Evolutionary conservation across 2,888 invertebrate species (phyloP).

Genomic region (Reticulitermes lucifugus): DNA sequence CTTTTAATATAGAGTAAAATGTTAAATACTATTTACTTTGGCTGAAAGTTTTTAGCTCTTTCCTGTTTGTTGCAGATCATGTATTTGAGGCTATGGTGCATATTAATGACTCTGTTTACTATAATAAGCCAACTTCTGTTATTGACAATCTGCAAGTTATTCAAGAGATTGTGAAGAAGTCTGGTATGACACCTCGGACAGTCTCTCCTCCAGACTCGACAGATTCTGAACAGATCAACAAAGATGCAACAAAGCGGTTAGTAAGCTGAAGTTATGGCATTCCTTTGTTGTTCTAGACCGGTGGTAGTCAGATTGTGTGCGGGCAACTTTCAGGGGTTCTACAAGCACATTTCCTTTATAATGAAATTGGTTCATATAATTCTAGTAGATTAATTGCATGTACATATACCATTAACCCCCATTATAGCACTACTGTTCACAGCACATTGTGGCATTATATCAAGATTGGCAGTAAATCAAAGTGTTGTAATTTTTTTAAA

Average conservation of each 20-base stretch:
- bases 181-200: slow-evolving; percentile 73
- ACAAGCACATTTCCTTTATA: no score
- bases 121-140: slow-evolving; percentile 68
- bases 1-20: background rate
- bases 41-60: slow-evolving; percentile 10
- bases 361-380: no score
- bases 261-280: background rate
- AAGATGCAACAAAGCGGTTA: slow-evolving; percentile 51
- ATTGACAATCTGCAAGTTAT: slow-evolving; percentile 76
- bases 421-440: no score
- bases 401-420: no score
- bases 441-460: no score
- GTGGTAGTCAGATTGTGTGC: no score
- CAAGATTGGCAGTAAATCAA: no score
- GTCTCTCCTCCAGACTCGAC: slow-evolving; percentile 67
- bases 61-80: slow-evolving; percentile 68
- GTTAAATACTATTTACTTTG: slow-evolving; percentile 3
- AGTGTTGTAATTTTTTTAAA: no score
- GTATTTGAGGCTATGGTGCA: slow-evolving; percentile 77
- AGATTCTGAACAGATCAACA: slow-evolving; percentile 61
- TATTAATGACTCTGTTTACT: slow-evolving; percentile 70
- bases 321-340: no score
- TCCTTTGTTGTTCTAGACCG: background rate
- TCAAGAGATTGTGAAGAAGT: slow-evolving; percentile 75
- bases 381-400: no score